These are phyloP conservation scores for Oreochromis mossambicus DNA, from an alignment of 2,797 vertebrate species.

Conservation along the genomic window DNA sequence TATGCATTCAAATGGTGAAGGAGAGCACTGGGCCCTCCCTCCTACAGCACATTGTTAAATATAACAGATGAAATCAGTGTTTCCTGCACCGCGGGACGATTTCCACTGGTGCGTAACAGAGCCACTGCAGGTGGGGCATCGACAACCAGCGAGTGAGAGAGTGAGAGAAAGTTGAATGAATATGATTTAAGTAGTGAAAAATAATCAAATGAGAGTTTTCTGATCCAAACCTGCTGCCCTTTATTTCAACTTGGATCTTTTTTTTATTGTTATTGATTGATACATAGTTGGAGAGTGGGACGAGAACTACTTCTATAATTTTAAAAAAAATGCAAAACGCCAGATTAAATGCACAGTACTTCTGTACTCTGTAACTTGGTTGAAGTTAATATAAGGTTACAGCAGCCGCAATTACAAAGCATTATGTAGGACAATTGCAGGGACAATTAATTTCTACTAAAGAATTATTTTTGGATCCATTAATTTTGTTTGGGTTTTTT, in stretches of 20 bases:
- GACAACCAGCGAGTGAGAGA: neutral
- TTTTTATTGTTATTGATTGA: neutral
- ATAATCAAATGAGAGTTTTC: neutral
- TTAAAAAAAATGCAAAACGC: accelerated
- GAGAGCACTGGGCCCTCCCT: neutral
- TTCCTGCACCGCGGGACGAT: neutral
- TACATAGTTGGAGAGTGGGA: neutral
- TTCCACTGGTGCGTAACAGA: neutral
- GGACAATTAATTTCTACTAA: neutral
- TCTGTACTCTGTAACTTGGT: neutral
- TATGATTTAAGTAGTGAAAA: neutral
- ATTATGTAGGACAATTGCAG: neutral
- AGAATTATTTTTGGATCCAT: neutral
- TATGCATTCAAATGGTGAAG: neutral
- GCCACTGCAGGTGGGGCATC: neutral
- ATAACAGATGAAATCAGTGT: neutral
- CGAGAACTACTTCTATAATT: neutral
- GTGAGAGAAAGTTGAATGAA: neutral
- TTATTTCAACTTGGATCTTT: neutral
- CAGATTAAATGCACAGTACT: neutral
- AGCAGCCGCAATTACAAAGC: neutral
- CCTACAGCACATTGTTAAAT: neutral
- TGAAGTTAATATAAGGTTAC: neutral
- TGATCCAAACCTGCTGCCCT: neutral
- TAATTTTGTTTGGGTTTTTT: neutral